Percentiles rank a stretch among this genome's conserved stretches.
These are phyloP conservation scores for Grammatotria lemairii DNA, from an alignment of 2,113 vertebrate genomes.

Conservation along the genomic window DNA sequence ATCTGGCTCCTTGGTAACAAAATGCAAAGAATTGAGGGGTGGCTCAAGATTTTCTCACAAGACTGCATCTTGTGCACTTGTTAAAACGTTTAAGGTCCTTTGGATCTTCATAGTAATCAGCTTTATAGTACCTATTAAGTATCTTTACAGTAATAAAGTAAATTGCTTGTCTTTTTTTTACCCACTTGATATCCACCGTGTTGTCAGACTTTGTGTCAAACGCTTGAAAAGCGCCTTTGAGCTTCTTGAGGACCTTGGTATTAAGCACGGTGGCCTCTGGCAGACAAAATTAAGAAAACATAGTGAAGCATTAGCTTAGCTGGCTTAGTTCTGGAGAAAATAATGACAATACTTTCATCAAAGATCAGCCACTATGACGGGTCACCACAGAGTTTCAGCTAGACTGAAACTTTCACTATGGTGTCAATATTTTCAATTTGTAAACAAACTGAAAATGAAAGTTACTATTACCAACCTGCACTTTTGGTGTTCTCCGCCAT, in stretches of 20 bases:
- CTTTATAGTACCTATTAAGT: not conserved
- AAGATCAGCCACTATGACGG: not conserved
- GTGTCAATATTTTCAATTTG: not conserved
- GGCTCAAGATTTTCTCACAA: not conserved
- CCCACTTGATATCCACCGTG: constrained; percentile 89
- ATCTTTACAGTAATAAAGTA: not conserved
- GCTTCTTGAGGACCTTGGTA: constrained; percentile 70
- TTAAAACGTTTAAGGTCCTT: not conserved
- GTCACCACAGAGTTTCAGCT: not conserved
- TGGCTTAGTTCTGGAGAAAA: not conserved
- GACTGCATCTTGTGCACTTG: not conserved
- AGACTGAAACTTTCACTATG: not conserved
- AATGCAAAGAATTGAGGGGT: not conserved
- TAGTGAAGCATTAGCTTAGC: not conserved
- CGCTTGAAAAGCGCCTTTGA: constrained; percentile 82
- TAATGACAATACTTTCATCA: not conserved
- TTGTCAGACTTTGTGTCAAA: constrained; percentile 84
- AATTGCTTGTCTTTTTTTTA: not conserved
- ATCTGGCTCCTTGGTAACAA: not conserved
- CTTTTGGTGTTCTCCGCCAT: constrained; percentile 49
- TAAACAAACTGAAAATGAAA: not conserved
- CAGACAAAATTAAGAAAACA: not conserved
- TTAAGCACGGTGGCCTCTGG: constrained; percentile 68
- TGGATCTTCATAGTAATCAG: not conserved
- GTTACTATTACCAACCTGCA: constrained; percentile 34